Evolutionary conservation across 92 coral and sea anemone species (phyloP), one percentile per base, ranked within the genome.

Genomic region (Bergia puertoricense): DNA sequence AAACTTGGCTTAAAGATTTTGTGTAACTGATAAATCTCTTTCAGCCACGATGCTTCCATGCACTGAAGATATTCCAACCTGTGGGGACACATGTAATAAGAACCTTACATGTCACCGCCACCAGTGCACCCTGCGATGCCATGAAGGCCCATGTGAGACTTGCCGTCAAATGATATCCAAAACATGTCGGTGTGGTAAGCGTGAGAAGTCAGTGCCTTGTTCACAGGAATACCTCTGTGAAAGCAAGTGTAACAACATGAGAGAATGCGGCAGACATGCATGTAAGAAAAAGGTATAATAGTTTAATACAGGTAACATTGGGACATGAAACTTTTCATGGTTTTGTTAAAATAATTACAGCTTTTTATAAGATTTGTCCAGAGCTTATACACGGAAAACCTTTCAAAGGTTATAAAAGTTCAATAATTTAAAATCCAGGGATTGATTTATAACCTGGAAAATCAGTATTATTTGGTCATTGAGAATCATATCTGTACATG

Each of bases 81-180:
- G 99, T 86, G 99, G 99, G 16, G 94, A 96, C 85, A 97, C 99
- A 6, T 97, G 99, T 76, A 93, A 91, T 39, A 91, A 95, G 91
- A 86, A 89, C 50, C 93, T 97, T 79, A 85, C 93, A 43, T 97
- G 99, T 72, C 93, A 96, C 30, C 94, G 94, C 77, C 99, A 97
- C 88, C 81, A 89, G 82, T 97, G 99, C 75, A 94, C 99, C 10
- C 92, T 93, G 82, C 88, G 95, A 81, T 97, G 99, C 88, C 99
- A 97, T 41, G 76, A 86, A 44, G 98, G 99, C 42, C 77, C 96
- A 6, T 97, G 99, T 88, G 99, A 96, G 41, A 92, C 93, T 8
- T 97, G 99, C 81, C 95, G 99, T 40, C 99, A 92, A 85, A 82
- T 97, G 89, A 88, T 97, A 36, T 94, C 81, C 16, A 97, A 94